Evolutionary conservation across 2,888 invertebrate species (phyloP).

Genomic region (Mimumesa dahlbomi): DNA sequence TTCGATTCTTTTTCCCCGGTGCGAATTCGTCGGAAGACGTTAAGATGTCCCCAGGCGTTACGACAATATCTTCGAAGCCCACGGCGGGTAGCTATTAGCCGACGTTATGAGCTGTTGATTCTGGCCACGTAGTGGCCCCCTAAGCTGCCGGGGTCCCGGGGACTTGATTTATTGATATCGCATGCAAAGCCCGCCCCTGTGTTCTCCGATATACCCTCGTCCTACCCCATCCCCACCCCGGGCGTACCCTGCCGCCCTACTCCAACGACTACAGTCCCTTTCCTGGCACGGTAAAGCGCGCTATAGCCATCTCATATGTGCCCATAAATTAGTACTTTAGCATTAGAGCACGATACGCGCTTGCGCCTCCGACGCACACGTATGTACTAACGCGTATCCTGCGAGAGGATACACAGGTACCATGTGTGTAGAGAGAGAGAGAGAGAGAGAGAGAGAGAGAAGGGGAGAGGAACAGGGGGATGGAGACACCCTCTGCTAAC

Average conservation of each 20-base stretch:
- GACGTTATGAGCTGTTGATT: constrained; percentile 80
- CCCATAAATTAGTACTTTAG: constrained; percentile 78
- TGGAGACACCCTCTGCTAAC: constrained; percentile 68
- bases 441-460: constrained; percentile 38
- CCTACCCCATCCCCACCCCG: constrained; percentile 52
- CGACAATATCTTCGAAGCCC: constrained; percentile 79
- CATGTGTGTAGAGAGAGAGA: constrained; percentile 15
- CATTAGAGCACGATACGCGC: constrained; percentile 73
- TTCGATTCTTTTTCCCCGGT: constrained; percentile 41
- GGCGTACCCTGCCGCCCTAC: constrained; percentile 28
- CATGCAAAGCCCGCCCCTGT: constrained; percentile 80
- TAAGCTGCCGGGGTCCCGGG: constrained; percentile 77
- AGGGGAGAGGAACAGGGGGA: constrained; percentile 55
- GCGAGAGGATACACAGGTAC: too few relatives aligned
- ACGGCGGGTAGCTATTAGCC: constrained; percentile 79
- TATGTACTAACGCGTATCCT: neutral
- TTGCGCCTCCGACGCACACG: constrained; percentile 54
- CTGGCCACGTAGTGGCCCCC: constrained; percentile 79
- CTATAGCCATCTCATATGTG: constrained; percentile 72
- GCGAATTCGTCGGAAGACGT: constrained; percentile 64
- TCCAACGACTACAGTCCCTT: constrained; percentile 68
- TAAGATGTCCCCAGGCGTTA: constrained; percentile 78
- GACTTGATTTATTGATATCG: constrained; percentile 81
- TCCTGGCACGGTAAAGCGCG: constrained; percentile 63
- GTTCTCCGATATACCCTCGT: constrained; percentile 68